A percentile compares a stretch with the other conserved stretches of the same genome.
phyloP scores from a whole-genome alignment of 2,888 invertebrate genomes.

The Pristionchus japonicus region DNA sequence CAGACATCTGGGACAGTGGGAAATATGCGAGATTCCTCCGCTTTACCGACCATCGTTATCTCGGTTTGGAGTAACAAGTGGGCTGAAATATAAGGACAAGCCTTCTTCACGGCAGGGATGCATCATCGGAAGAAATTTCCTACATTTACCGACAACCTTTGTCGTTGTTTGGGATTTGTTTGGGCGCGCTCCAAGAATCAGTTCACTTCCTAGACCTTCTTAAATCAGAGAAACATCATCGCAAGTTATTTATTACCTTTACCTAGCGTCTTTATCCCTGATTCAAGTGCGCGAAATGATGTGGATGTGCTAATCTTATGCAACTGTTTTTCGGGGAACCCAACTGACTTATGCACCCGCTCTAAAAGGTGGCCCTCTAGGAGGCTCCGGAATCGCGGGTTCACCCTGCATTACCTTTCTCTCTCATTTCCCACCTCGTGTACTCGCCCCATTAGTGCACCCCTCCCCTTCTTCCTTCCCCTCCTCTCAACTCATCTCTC shows the following conservation, averaged over 20 bases:
- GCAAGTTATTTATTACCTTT: too few species aligned
- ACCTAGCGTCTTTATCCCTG: neutral
- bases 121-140: too few species aligned
- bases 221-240: too few species aligned
- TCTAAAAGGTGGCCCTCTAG: neutral
- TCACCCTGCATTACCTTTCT: neutral
- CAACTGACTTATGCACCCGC: too few species aligned
- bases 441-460: conserved; percentile 10
- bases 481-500: conserved; percentile 19
- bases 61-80: neutral
- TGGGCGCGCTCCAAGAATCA: too few species aligned
- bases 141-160: too few species aligned
- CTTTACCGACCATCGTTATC: conserved; percentile 23
- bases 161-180: too few species aligned
- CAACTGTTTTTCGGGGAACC: neutral
- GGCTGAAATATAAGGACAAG: neutral
- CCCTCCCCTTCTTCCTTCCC: neutral
- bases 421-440: neutral
- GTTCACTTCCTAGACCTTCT: too few species aligned
- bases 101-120: too few species aligned
- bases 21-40: conserved; percentile 8
- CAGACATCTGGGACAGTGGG: conserved; percentile 9
- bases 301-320: neutral
- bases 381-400: conserved; percentile 5
- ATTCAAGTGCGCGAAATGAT: neutral